A percentile compares a stretch with the other conserved stretches of the same genome.
phyloP scores from a whole-genome alignment of 2,113 vertebrate species.

The Mormoops blainvillei region DNA sequence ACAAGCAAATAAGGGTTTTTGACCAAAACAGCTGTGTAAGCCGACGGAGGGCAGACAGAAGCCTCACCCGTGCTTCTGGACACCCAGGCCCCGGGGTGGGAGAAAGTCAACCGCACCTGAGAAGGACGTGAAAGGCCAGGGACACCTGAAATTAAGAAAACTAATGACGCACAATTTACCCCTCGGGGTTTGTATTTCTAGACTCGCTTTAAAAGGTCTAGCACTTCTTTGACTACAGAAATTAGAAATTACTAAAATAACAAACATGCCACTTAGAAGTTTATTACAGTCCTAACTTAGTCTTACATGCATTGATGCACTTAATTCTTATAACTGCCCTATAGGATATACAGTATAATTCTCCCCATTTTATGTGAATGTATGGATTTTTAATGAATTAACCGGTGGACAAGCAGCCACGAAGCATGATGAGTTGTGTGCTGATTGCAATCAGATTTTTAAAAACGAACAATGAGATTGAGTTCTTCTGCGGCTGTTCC shows the following conservation, averaged over 20 bases:
- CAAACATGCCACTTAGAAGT: background rate
- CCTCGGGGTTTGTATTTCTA: background rate
- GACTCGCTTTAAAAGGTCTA: background rate
- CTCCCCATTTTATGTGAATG: background rate
- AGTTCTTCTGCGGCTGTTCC: background rate
- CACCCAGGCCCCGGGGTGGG: fast-evolving
- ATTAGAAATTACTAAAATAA: slow-evolving; percentile 20
- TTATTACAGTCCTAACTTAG: background rate
- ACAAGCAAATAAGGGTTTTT: background rate
- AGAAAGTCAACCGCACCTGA: background rate
- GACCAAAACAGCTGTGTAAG: background rate
- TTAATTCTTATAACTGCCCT: background rate
- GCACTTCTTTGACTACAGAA: background rate
- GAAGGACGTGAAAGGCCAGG: background rate
- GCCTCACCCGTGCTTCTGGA: background rate
- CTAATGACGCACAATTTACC: background rate
- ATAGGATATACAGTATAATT: background rate
- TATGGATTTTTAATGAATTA: background rate
- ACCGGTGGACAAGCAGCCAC: background rate
- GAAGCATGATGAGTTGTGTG: background rate
- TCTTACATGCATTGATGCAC: background rate
- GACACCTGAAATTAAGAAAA: background rate
- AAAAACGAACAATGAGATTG: background rate
- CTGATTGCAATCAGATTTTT: background rate
- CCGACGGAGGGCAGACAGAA: background rate